phyloP scores from a whole-genome alignment of 2,888 invertebrate genomes.

The Metellina segmentata region DNA sequence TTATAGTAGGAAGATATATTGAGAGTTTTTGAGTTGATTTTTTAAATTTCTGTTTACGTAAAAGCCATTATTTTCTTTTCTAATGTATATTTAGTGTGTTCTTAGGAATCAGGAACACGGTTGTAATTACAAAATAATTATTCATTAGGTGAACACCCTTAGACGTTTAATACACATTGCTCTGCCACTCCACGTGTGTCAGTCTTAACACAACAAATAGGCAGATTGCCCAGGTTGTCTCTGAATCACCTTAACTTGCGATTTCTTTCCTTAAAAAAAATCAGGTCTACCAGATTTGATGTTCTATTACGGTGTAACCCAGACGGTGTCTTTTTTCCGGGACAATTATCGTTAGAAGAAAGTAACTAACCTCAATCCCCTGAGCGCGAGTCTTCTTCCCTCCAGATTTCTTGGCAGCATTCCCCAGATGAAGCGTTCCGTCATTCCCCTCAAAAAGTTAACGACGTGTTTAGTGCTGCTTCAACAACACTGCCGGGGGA shows the following conservation, averaged over 20 bases:
- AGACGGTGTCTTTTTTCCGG: constrained; percentile 14
- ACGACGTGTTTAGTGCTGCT: constrained; percentile 16
- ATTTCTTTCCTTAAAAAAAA: neutral
- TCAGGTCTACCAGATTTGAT: neutral
- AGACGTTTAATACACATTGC: no score
- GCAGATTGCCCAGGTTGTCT: no score
- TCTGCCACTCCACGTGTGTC: no score
- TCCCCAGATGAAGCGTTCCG: neutral
- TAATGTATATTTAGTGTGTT: no score
- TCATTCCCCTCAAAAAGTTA: neutral
- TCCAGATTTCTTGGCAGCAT: constrained; percentile 1
- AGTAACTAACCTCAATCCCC: constrained; percentile 7
- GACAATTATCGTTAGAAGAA: constrained; percentile 6
- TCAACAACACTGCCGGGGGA: neutral
- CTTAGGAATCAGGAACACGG: no score
- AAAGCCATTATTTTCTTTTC: no score
- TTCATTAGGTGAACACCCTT: no score
- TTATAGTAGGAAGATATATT: no score
- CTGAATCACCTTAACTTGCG: neutral
- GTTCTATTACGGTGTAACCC: constrained; percentile 2
- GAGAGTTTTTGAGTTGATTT: no score
- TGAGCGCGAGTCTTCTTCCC: neutral
- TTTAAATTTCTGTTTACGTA: no score
- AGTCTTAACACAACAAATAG: no score
- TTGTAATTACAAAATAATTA: no score